Evolutionary conservation across 2,797 vertebrate species (phyloP), one percentile per base, ranked within the genome.

Genomic region (Urophycis tenuis): DNA sequence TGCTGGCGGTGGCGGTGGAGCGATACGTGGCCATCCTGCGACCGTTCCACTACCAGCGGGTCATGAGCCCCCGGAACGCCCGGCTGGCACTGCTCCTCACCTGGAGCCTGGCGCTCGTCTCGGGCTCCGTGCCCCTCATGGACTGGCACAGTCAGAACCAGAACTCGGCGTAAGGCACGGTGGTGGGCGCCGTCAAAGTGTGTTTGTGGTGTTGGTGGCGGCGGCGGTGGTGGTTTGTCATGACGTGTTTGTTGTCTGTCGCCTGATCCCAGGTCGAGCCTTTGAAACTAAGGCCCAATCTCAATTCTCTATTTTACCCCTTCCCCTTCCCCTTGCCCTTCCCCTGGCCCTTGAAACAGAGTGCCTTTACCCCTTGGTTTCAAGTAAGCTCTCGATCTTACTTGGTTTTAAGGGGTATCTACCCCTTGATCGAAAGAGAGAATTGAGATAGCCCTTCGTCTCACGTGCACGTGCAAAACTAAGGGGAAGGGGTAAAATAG

Each of bases 61-160:
- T 96, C 84, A 94, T 96, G 90, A 96, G 94, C 0, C 93, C 94
- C 76, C 93, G 92, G 77, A 89, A 82, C 0, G 95, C 94, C 0
- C 87, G 91, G 80, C 73, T 91, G 3, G 89, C 94, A 72, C 95
- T 97, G 7, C 84, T 93, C 1, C 75, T 92, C 80, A 95, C 95
- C 79, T 96, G 96, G 96, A 74, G 91, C 73, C 91, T 96, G 29
- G 93, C 94, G 12, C 93, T 93, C 22, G 82, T 91, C 29, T 92
- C 94, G 0, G 95, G 95, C 3, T 77, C 93, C 29, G 94, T 93
- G 10, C 95, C 95, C 0, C 91, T 96, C 39, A 92, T 96, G 88
- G 93, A 93, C 71, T 94, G 94, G 93, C 91, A 93, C 0, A 83
- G 14, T 11, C 74, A 78, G 34, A 72, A 80, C 0, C 45, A 64